phyloP scores from a whole-genome alignment of 2,113 vertebrate genomes.

The Siniperca knerii region DNA sequence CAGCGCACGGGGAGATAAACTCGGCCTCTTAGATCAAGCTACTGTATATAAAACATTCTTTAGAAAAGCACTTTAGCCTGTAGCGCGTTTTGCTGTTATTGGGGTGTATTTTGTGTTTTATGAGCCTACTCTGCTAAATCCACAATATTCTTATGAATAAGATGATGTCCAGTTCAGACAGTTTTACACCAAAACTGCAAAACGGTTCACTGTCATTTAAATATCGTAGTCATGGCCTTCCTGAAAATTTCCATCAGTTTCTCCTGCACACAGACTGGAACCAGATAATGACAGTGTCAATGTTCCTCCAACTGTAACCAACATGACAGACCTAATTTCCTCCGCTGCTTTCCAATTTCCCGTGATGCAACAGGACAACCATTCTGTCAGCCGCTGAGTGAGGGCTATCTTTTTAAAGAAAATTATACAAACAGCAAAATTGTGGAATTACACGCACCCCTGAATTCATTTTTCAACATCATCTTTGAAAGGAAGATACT shows the following conservation, averaged over 20 bases:
- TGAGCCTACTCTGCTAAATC: neutral
- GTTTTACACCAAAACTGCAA: constrained; percentile 4
- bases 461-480: constrained; percentile 8
- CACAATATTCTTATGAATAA: constrained; percentile 3
- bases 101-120: constrained; percentile 6
- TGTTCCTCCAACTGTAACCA: constrained; percentile 68
- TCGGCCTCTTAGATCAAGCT: constrained; percentile 32
- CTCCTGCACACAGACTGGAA: constrained; percentile 9
- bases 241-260: constrained; percentile 46
- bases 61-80: neutral
- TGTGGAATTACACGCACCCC: neutral
- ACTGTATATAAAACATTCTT: constrained; percentile 19
- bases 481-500: neutral
- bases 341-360: constrained; percentile 25
- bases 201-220: constrained; percentile 11
- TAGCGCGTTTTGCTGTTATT: neutral
- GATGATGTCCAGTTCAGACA: neutral
- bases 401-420: constrained; percentile 4
- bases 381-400: constrained; percentile 1
- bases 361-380: constrained; percentile 38
- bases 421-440: constrained; percentile 6
- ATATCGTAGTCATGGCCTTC: constrained; percentile 32
- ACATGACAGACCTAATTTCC: constrained; percentile 61
- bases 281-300: constrained; percentile 65
- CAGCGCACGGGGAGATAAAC: constrained; percentile 41